A percentile compares a stretch with the other conserved stretches of the same genome.
phyloP scores from a whole-genome alignment of 2,113 vertebrate species.

The Sinocyclocheilus grahami region DNA sequence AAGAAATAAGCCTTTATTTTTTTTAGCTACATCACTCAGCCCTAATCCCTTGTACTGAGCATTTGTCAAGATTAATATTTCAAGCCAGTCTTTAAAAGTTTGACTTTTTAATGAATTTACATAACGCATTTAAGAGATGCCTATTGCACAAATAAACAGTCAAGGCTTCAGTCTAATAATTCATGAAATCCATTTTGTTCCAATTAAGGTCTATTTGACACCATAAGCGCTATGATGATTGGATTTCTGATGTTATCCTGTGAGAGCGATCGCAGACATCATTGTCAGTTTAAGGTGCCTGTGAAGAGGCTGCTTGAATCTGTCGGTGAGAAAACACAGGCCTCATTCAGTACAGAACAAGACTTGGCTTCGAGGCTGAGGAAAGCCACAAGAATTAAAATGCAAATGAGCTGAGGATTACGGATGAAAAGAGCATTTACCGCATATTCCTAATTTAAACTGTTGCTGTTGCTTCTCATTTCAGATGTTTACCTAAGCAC shows the following conservation, averaged over 20 bases:
- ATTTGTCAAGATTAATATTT: background rate
- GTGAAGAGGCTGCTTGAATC: background rate
- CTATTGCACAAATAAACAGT: background rate
- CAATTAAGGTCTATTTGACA: background rate
- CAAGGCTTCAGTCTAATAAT: background rate
- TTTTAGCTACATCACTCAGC: too few species aligned
- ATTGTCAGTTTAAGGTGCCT: background rate
- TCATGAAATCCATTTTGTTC: background rate
- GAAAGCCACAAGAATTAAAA: conserved; percentile 75
- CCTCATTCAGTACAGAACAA: conserved; percentile 65
- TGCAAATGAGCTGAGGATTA: conserved; percentile 79
- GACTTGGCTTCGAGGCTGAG: conserved; percentile 69
- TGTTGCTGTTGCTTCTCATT: conserved; percentile 65
- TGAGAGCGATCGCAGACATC: background rate
- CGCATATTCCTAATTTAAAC: conserved; percentile 65
- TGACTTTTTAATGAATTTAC: background rate
- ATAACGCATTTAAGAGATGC: background rate
- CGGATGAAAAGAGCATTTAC: conserved; percentile 71
- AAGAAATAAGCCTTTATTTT: background rate
- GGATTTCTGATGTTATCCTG: background rate
- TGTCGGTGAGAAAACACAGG: conserved; percentile 52
- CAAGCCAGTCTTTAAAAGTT: background rate
- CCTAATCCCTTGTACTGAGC: background rate
- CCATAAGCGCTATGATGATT: background rate
- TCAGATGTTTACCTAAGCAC: conserved; percentile 44